Evolutionary conservation across 2,797 vertebrate species (phyloP).

Genomic region (Gorsachius magnificus): DNA sequence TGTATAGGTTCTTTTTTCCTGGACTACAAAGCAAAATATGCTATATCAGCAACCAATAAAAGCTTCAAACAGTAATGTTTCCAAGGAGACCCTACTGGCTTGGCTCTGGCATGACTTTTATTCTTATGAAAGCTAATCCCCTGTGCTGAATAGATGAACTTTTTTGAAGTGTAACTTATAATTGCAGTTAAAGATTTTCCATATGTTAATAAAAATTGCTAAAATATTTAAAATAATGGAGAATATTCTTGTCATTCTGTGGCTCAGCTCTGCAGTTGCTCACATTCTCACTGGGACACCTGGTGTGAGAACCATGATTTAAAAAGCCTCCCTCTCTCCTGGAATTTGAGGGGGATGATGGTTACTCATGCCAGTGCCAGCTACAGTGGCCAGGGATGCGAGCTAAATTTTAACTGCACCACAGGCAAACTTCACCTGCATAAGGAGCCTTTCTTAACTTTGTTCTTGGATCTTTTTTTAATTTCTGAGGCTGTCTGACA

Average conservation of each 20-base stretch:
- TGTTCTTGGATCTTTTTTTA: background rate
- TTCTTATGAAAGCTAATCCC: background rate
- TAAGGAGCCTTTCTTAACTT: background rate
- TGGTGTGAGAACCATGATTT: background rate
- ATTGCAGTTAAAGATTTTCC: background rate
- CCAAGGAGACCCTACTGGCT: background rate
- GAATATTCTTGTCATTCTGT: background rate
- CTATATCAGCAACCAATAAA: background rate
- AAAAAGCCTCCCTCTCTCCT: background rate
- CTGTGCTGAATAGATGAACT: background rate
- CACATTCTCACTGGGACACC: background rate
- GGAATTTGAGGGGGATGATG: background rate
- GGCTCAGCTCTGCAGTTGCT: background rate
- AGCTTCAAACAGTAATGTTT: background rate
- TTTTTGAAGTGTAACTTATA: background rate
- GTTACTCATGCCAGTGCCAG: background rate
- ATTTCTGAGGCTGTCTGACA: background rate
- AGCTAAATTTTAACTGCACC: background rate
- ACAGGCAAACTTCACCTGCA: background rate
- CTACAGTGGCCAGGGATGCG: background rate
- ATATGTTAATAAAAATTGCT: background rate
- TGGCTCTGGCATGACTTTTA: background rate
- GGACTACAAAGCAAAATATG: background rate
- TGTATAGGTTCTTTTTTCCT: background rate
- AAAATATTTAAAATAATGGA: background rate